Evolutionary conservation across 2,888 invertebrate species (phyloP).

Genomic region (Drosophila merina): DNA sequence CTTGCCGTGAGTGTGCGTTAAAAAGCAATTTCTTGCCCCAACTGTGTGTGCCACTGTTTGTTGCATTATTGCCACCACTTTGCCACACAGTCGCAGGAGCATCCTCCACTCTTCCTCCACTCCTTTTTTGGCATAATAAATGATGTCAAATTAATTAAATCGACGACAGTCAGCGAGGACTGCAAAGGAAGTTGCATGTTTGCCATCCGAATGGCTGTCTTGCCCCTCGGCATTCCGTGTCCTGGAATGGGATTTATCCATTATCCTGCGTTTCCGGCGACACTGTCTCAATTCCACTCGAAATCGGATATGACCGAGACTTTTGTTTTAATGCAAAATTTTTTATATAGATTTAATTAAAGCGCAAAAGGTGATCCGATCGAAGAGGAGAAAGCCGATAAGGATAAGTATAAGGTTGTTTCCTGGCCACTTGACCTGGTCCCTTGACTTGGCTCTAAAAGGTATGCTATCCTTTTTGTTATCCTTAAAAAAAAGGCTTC

Average conservation of each 20-base stretch:
- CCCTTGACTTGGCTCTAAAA: constrained; percentile 28
- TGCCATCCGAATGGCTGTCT: constrained; percentile 11
- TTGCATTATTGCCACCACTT: constrained; percentile 42
- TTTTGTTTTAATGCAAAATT: constrained; percentile 25
- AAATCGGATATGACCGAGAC: constrained; percentile 34
- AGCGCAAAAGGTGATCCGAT: constrained; percentile 33
- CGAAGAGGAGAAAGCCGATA: constrained; percentile 6
- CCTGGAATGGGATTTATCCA: constrained; percentile 1
- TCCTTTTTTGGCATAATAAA: constrained; percentile 70
- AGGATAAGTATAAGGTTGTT: not conserved
- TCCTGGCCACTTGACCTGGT: constrained; percentile 8
- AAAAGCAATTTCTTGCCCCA: constrained; percentile 68
- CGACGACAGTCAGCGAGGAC: constrained; percentile 46
- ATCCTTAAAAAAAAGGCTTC: too few species aligned
- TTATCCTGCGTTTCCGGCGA: constrained; percentile 1
- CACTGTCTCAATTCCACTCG: constrained; percentile 44
- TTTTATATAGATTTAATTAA: constrained; percentile 38
- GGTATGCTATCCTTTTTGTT: constrained; percentile 16
- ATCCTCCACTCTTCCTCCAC: constrained; percentile 2
- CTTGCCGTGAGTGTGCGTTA: constrained; percentile 41
- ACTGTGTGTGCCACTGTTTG: constrained; percentile 8
- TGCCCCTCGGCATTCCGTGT: not conserved
- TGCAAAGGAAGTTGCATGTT: constrained; percentile 40
- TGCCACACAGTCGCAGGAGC: constrained; percentile 37
- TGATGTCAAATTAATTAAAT: constrained; percentile 78